Base-by-base conservation (phyloP, 2,113 vertebrate species). In the Papio anubis region DNA sequence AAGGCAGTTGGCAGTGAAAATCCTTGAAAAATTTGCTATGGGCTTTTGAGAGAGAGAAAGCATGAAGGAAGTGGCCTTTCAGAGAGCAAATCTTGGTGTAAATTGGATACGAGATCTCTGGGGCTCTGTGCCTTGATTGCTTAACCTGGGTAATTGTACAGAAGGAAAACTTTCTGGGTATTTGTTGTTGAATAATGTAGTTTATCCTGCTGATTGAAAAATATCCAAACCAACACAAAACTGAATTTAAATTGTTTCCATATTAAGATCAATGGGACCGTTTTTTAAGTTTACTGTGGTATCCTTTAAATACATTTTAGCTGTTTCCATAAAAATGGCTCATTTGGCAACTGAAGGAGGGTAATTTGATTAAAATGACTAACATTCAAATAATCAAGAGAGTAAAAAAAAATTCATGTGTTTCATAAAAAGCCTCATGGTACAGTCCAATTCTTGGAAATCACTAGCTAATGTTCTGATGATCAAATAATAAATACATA, bases 241-340 rank as follows among this genome's bases (percentile, higher is more conserved):
- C 90, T 84, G 75, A 27, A 90, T 96, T 93, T 97, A 96, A 97
- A 93, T 87, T 80, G 38, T 94, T 94, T 96, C 50, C 40, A 73
- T 93, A 52, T 89, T 97, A 97, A 97, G 43, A 97, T 38, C 81
- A 88, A 57, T 61, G 72, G 97, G 93, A 96, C 81, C 35, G 73
- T 66, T 76, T 97, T 96, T 92, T 72, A 93, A 88, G 72, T 86
- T 95, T 92, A 86, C 76, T 95, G 23, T 92, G 86, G 70, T 66
- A 97, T 97, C 38, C 30, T 93, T 98, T 97, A 95, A 97, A 78
- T 97, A 94, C 72, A 90, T 97, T 98, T 94, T 18, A 50, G 35
- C 48, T 92, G 52, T 95, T 96, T 90, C 64, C 20, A 80, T 92
- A 88, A 90, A 94, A 94, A 95, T 89, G 78, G 68, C 80, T 95